Evolutionary conservation across 2,113 vertebrate genomes (phyloP).

Genomic region (Progne subis): DNA sequence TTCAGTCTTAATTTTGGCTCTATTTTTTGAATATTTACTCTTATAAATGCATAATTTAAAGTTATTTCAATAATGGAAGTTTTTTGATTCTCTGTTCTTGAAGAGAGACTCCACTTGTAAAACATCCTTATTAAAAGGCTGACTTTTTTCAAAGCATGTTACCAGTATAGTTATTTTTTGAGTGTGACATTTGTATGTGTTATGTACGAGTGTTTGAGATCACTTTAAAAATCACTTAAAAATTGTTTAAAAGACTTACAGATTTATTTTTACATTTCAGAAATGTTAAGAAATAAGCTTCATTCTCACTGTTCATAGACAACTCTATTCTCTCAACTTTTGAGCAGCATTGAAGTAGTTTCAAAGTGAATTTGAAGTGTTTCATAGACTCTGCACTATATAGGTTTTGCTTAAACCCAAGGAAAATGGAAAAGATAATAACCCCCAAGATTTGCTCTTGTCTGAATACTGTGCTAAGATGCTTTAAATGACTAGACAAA

Average conservation of each 20-base stretch:
- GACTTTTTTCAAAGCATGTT: background rate
- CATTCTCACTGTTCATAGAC: background rate
- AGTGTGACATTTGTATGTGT: background rate
- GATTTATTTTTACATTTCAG: conserved; percentile 9
- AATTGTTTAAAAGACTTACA: background rate
- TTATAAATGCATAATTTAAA: background rate
- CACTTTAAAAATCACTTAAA: background rate
- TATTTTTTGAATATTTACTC: background rate
- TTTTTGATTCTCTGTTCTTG: background rate
- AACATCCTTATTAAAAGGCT: background rate
- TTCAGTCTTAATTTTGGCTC: background rate
- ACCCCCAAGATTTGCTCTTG: background rate
- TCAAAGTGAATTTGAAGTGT: background rate
- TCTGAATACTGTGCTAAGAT: background rate
- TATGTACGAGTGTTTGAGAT: background rate
- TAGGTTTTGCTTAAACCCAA: background rate
- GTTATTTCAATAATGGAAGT: background rate
- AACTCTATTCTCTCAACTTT: background rate
- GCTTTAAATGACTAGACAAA: conserved; percentile 50
- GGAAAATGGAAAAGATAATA: background rate
- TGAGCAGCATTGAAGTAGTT: background rate
- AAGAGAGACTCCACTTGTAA: background rate
- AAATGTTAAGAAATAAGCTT: background rate
- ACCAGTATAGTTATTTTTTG: conserved; percentile 3
- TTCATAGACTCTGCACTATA: background rate